These are phyloP conservation scores for Urocynchramus pylzowi DNA, from an alignment of 2,113 vertebrate genomes.

Conservation along the genomic window DNA sequence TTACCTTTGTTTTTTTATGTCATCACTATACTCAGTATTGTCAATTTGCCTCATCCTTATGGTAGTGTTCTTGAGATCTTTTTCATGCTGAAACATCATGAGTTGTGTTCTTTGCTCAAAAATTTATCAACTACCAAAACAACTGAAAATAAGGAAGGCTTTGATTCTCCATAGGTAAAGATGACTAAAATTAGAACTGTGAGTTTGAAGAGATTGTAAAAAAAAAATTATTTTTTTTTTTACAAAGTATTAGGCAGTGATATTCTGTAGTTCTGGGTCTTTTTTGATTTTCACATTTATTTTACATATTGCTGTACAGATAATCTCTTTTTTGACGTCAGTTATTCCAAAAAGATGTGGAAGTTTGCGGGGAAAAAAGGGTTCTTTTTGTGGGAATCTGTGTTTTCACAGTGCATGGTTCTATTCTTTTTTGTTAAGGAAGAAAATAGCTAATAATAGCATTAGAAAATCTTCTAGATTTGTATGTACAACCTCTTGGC, in stretches of 20 bases:
- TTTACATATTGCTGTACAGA: neutral
- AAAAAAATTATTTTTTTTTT: no score
- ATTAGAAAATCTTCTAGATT: neutral
- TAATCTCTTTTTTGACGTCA: neutral
- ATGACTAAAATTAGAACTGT: neutral
- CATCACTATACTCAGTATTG: neutral
- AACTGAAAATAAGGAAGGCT: neutral
- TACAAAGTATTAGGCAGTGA: neutral
- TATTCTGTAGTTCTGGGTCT: neutral
- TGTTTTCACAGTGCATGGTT: neutral
- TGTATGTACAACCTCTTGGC: neutral
- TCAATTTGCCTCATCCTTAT: neutral
- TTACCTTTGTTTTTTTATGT: neutral
- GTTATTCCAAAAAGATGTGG: neutral
- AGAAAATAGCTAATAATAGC: neutral
- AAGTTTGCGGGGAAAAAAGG: fast-evolving
- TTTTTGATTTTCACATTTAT: neutral
- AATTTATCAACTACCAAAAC: neutral
- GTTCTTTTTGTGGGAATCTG: neutral
- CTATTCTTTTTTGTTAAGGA: neutral
- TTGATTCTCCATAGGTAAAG: neutral
- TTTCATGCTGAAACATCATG: neutral
- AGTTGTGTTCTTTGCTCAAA: neutral
- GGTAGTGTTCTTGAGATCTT: neutral
- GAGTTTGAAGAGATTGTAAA: neutral